Evolutionary conservation across 2,113 vertebrate genomes (phyloP), one percentile per base, ranked within the genome.

Genomic region (Melospiza georgiana): DNA sequence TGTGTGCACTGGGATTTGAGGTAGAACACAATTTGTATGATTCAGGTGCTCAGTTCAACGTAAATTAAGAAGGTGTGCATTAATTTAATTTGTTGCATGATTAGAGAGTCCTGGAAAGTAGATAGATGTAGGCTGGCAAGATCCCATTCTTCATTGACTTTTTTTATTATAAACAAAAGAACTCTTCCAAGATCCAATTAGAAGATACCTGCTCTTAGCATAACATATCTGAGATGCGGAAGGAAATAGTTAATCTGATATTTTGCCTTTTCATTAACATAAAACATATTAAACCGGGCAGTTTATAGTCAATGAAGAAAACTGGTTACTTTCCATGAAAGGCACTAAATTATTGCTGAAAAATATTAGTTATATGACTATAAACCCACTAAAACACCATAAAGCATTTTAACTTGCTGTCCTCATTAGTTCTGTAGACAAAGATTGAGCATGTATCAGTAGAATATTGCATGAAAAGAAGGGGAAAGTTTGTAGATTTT

Each of bases 91-190:
- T 67, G 15, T 35, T 79, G 54, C 12, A 21, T 39, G 39, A 90
- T 61, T 51, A 87, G 30, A 65, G 33, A 61, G 33, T 22, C 24
- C 15, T 76, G 44, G 15, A 84, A 81, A 71, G 28, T 7, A 75
- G n/a, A 43, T 7, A 90, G 20, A 24, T 48, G 31, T n/a, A 75
- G 33, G 21, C n/a, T 90, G 67, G 31, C 16, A 85, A 85, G 37
- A 90, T 62, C 39, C 31, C 25, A 65, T 67, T 82, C 12, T 59
- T 39, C 35, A 43, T 79, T 74, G 58, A 61, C 8, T 35, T 13
- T 57, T 82, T 93, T 72, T 21, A 41, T 44, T 28, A 77, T n/a
- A 73, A 80, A 61, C 22, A 14, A 61, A 77, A 84, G 58, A 94
- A 82, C 7, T 19, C 12, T 52, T 63, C 14, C 81, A 79, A 83